Percentiles rank a stretch among this genome's conserved stretches.
These are phyloP conservation scores for Xanthia icteritia DNA, from an alignment of 2,888 invertebrate genomes.

Conservation along the genomic window DNA sequence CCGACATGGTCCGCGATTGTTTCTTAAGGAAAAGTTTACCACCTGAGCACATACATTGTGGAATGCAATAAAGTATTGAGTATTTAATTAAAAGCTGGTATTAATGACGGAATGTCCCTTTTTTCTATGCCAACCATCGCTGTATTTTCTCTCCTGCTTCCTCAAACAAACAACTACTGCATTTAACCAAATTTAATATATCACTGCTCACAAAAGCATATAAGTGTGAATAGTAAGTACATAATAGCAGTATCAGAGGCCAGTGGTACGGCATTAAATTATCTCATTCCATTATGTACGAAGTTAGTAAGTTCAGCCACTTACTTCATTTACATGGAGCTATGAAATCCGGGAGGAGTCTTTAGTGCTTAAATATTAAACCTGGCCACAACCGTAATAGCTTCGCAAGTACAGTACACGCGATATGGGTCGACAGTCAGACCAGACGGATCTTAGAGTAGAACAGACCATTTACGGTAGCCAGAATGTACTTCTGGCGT, in stretches of 20 bases:
- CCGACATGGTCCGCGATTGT: too few species aligned
- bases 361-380: not conserved
- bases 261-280: slow-evolving; percentile 69
- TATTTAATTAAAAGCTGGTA: not conserved
- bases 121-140: too few species aligned
- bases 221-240: slow-evolving; percentile 63
- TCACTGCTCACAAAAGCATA: slow-evolving; percentile 36
- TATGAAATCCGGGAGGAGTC: slow-evolving; percentile 42
- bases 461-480: not conserved
- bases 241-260: slow-evolving; percentile 65
- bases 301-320: slow-evolving; percentile 67
- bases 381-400: not conserved
- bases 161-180: slow-evolving; percentile 12
- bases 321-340: slow-evolving; percentile 59
- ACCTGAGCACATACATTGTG: too few species aligned
- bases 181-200: slow-evolving; percentile 16
- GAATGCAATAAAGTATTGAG: too few species aligned
- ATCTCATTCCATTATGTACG: slow-evolving; percentile 70
- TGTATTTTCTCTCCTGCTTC: not conserved
- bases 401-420: not conserved
- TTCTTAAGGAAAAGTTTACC: too few species aligned
- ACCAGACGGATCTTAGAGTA: not conserved
- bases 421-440: not conserved
- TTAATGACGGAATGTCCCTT: too few species aligned
- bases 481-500: not conserved